These are phyloP conservation scores for Drosophila tani DNA, from an alignment of 1,140 invertebrate species.

Conservation along the genomic window DNA sequence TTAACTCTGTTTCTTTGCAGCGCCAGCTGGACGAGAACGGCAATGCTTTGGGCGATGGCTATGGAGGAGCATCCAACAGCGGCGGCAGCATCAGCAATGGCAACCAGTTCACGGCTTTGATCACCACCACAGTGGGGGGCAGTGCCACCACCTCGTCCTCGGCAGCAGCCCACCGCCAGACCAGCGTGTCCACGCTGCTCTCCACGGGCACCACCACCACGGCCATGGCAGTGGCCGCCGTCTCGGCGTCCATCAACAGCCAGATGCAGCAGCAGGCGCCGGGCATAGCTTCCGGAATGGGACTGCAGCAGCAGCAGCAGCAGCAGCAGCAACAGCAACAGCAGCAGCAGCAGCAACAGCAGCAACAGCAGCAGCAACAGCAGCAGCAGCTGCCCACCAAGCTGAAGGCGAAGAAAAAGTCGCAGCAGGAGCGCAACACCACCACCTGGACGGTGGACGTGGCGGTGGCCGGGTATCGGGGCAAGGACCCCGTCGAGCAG, in stretches of 20 bases:
- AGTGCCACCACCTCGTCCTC: slow-evolving; percentile 36
- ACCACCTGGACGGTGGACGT: slow-evolving; percentile 86
- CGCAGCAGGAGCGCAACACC: slow-evolving; percentile 85
- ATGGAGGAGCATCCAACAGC: slow-evolving; percentile 20
- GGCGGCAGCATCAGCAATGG: slow-evolving; percentile 4
- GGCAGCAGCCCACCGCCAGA: slow-evolving; percentile 40
- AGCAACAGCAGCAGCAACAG: slow-evolving; percentile 38
- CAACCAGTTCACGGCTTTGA: slow-evolving; percentile 56
- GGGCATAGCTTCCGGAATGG: background rate
- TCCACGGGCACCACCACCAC: slow-evolving; percentile 53
- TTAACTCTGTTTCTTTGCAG: slow-evolving; percentile 53
- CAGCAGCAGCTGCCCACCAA: slow-evolving; percentile 60
- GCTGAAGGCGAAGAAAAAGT: slow-evolving; percentile 74
- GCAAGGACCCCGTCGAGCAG: slow-evolving; percentile 86
- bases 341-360: slow-evolving; percentile 40
- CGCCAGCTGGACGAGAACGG: slow-evolving; percentile 86
- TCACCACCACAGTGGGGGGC: slow-evolving; percentile 43
- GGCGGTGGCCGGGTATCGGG: slow-evolving; percentile 87
- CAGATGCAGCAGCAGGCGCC: slow-evolving; percentile 51
- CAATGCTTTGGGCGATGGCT: slow-evolving; percentile 82
- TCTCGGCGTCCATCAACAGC: slow-evolving; percentile 56
- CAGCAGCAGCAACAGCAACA: slow-evolving; percentile 40
- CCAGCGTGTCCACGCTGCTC: slow-evolving; percentile 56
- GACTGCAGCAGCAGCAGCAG: slow-evolving; percentile 31
- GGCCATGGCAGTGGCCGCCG: slow-evolving; percentile 61